Conservation (phyloP, 1,140 invertebrate genomes). For the Marisa cornuarietis region DNA sequence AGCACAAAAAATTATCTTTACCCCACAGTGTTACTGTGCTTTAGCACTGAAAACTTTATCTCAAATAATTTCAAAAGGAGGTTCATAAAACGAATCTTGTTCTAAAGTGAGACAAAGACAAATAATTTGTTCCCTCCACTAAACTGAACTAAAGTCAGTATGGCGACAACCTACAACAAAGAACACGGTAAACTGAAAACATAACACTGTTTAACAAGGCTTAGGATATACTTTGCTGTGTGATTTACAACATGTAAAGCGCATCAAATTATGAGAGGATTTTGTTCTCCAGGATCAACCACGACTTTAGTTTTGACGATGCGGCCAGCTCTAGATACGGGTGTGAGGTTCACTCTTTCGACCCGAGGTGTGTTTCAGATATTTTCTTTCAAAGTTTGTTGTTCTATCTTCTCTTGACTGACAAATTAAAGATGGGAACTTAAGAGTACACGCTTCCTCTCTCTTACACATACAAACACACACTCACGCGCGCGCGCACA, state of each 20-base stretch:
- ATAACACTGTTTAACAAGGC: neutral
- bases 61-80: no score
- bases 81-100: no score
- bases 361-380: constrained; percentile 13
- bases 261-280: neutral
- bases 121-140: no score
- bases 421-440: neutral
- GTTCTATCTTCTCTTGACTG: no score
- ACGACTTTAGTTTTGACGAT: constrained; percentile 28
- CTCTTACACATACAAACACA: neutral
- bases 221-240: neutral
- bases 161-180: no score
- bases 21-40: no score
- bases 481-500: no score
- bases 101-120: no score
- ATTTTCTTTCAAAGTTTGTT: neutral
- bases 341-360: constrained; percentile 23
- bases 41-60: no score
- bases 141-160: neutral
- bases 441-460: neutral
- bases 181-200: no score
- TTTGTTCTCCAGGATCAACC: constrained; percentile 18
- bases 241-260: neutral
- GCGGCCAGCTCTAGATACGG: constrained; percentile 4
- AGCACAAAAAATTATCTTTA: no score